phyloP scores from a whole-genome alignment of 2,113 vertebrate genomes.

The Bujurquina vittata region DNA sequence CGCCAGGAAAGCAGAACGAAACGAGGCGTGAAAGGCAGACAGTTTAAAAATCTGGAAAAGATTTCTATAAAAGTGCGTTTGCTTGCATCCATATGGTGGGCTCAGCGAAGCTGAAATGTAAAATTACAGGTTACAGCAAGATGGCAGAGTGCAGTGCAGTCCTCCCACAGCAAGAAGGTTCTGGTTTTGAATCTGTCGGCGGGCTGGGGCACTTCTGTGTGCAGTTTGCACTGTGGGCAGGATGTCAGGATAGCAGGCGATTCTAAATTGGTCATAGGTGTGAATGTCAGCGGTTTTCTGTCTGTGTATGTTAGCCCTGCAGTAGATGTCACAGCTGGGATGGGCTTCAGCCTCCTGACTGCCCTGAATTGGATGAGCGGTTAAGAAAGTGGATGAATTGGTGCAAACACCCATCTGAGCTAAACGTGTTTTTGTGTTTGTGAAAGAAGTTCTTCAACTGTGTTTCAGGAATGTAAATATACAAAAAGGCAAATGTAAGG shows the following conservation, averaged over 20 bases:
- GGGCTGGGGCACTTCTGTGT: neutral
- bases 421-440: neutral
- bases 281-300: too few relatives aligned
- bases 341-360: neutral
- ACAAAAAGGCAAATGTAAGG: neutral
- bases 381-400: neutral
- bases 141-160: neutral
- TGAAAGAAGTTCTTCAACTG: neutral
- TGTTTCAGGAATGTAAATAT: neutral
- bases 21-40: neutral
- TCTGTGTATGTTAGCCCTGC: neutral
- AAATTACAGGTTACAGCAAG: neutral
- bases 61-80: neutral
- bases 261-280: neutral
- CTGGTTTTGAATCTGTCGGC: neutral
- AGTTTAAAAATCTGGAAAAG: accelerated
- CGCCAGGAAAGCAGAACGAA: neutral
- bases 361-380: accelerated
- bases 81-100: neutral
- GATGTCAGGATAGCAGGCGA: neutral
- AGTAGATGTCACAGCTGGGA: neutral
- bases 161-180: neutral
- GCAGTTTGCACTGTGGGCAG: accelerated
- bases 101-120: neutral
- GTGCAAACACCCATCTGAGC: neutral